These are phyloP conservation scores for Stomatorhinus ivindoensis DNA, from an alignment of 2,113 vertebrate genomes.

Conservation along the genomic window DNA sequence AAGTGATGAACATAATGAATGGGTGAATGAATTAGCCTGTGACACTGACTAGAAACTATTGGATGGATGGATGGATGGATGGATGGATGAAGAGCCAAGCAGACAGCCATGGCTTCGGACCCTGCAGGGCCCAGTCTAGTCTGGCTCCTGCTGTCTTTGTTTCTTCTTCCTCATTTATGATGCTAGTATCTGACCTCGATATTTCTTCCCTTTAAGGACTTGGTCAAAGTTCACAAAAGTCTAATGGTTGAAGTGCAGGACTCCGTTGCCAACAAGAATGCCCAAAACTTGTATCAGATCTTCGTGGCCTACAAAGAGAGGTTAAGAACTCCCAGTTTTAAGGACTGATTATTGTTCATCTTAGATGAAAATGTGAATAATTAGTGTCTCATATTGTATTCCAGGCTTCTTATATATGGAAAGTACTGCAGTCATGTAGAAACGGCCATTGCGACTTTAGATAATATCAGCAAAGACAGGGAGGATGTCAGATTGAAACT, in stretches of 20 bases:
- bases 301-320: constrained; percentile 94
- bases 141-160: not conserved
- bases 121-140: not conserved
- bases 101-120: not conserved
- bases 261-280: constrained; percentile 76
- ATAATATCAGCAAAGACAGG: constrained; percentile 84
- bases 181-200: not conserved
- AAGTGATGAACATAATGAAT: not conserved
- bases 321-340: constrained; percentile 45
- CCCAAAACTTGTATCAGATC: constrained; percentile 85
- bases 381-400: not conserved
- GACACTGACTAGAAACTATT: not conserved
- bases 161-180: not conserved
- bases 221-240: constrained; percentile 86
- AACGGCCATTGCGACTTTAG: constrained; percentile 76
- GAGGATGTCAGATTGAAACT: constrained; percentile 90
- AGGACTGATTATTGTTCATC: not conserved
- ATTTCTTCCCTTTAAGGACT: constrained; percentile 64
- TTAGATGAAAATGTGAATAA: not conserved
- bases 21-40: not conserved
- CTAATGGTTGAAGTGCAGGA: constrained; percentile 83
- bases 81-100: not conserved
- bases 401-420: constrained; percentile 88
- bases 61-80: not conserved
- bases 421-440: constrained; percentile 97